Evolutionary conservation across 1,140 invertebrate species (phyloP).

Genomic region (Drosophila subpulchrella): DNA sequence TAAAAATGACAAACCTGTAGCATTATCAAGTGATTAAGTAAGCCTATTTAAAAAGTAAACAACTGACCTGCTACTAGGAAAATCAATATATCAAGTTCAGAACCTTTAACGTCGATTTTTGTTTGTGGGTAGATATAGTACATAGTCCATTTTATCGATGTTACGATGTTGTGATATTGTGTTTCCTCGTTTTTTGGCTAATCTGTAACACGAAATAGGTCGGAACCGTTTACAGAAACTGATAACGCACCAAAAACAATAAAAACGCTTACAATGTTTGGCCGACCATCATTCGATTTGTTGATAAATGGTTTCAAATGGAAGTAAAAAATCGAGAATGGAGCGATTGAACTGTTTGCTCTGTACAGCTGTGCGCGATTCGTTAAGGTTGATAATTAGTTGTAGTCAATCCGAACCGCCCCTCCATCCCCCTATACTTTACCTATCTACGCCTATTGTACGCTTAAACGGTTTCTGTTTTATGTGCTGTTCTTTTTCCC

Average conservation of each 20-base stretch:
- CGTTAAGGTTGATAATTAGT: slow-evolving; percentile 72
- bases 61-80: too few relatives aligned
- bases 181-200: slow-evolving; percentile 25
- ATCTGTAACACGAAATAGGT: slow-evolving; percentile 39
- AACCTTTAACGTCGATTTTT: not conserved
- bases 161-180: not conserved
- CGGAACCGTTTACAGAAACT: slow-evolving; percentile 25
- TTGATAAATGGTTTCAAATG: slow-evolving; percentile 31
- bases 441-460: slow-evolving; percentile 59
- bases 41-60: too few relatives aligned
- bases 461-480: slow-evolving; percentile 72
- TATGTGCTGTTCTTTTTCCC: slow-evolving; percentile 29
- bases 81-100: too few relatives aligned
- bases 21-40: too few relatives aligned
- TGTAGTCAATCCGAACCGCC: slow-evolving; percentile 35
- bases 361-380: slow-evolving; percentile 65
- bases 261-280: slow-evolving; percentile 58
- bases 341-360: slow-evolving; percentile 26
- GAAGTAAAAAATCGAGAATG: slow-evolving; percentile 35
- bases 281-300: slow-evolving; percentile 37
- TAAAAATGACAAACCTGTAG: too few relatives aligned
- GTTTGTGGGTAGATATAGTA: not conserved
- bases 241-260: slow-evolving; percentile 40
- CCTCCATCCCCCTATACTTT: slow-evolving; percentile 7
- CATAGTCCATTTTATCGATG: not conserved